Base-by-base conservation (phyloP, 2,113 vertebrate genomes). In the Pteropus alecto region DNA sequence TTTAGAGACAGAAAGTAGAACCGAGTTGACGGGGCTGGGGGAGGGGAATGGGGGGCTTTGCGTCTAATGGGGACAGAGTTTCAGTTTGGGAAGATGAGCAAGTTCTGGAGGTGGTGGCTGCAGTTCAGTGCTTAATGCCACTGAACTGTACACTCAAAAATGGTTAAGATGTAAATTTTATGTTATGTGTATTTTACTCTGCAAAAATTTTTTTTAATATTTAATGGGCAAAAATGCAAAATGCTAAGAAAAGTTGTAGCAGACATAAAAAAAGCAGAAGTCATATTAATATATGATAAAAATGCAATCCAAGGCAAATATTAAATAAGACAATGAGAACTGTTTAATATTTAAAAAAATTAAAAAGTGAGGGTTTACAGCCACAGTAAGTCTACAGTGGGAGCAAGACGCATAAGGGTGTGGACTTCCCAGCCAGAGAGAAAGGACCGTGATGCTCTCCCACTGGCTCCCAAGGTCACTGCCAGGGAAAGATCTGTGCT, bases 381-480 rank as follows among this genome's bases (percentile, higher is more conserved):
- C 0, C 0, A 9, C 5, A 11, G 11, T 30, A 30, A 0, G 0
- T 35, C 79, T 14, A 54, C 46, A 61, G 68, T 21, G 15, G 21
- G 35, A n/a, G 61, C 6, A 13, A 81, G 26, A 35, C 0, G 21
- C 15, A 38, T 51, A 33, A 54, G 35, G 22, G 28, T 0, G 26
- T 4, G 14, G 26, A 14, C 14, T 12, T 43, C 76, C n/a, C 54
- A 56, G 6, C 18, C 86, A 56, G 48, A 86, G 41, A 19, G 30
- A 46, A 48, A 54, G 6, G 1, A 3, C 12, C 15, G 22, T 13
- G 0, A 30, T 11, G 24, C 28, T 11, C 15, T 65, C 56, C 2
- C 3, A 0, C 46, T 6, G 4, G 12, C 33, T 41, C 70, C 56
- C 26, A 61, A 4, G 26, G 12, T 35, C 51, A 22, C 15, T 4